These are phyloP conservation scores for Scaptomyza flava DNA, from an alignment of 2,888 invertebrate species.

Conservation along the genomic window DNA sequence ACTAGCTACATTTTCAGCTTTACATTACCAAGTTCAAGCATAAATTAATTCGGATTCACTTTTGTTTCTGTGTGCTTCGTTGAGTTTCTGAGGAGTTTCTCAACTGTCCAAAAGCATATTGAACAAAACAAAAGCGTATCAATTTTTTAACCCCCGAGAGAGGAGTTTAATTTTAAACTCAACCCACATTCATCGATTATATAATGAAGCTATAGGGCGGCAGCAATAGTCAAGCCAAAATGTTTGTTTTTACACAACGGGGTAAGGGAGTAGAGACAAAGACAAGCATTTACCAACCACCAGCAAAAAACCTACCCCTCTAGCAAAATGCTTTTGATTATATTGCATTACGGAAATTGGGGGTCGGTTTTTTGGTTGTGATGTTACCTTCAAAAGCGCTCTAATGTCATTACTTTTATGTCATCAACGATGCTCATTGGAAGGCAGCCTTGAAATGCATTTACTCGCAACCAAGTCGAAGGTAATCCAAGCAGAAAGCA, in stretches of 20 bases:
- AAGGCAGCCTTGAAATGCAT: constrained; percentile 38
- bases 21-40: background rate
- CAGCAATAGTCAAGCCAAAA: constrained; percentile 37
- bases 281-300: constrained; percentile 59
- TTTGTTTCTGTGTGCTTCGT: constrained; percentile 2
- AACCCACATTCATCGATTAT: constrained; percentile 56
- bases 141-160: constrained; percentile 7
- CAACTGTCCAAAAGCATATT: background rate
- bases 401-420: constrained; percentile 58
- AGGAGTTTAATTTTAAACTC: constrained; percentile 45
- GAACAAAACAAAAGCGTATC: constrained; percentile 7
- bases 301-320: constrained; percentile 42
- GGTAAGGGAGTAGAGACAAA: constrained; percentile 5
- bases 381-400: constrained; percentile 40
- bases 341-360: constrained; percentile 57
- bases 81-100: background rate
- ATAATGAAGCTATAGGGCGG: constrained; percentile 60
- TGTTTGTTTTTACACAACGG: constrained; percentile 58
- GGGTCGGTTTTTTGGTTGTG: constrained; percentile 33
- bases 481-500: constrained; percentile 3
- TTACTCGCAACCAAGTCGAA: constrained; percentile 16
- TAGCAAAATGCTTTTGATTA: constrained; percentile 26
- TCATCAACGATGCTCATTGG: constrained; percentile 50
- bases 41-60: background rate
- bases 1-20: background rate